phyloP scores from a whole-genome alignment of 1,140 invertebrate species.

The Brachionus koreanus region DNA sequence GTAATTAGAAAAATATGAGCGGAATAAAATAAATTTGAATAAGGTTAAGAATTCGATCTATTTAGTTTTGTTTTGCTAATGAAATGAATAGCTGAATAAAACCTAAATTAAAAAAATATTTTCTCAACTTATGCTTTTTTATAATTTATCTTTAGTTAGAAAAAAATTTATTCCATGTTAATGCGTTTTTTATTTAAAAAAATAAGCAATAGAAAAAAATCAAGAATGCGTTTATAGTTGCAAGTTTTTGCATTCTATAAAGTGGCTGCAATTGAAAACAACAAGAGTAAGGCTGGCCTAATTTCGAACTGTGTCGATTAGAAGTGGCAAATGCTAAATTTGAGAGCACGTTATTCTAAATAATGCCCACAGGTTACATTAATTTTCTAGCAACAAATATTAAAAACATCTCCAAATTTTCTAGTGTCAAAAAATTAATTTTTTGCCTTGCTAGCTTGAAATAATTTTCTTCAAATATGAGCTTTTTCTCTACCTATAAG shows the following conservation, averaged over 20 bases:
- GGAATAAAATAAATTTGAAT: no score
- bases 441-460: background rate
- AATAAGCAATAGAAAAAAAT: background rate
- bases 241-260: background rate
- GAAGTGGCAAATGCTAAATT: background rate
- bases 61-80: background rate
- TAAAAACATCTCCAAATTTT: background rate
- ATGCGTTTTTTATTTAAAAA: background rate
- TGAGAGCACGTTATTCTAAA: background rate
- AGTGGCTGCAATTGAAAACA: background rate
- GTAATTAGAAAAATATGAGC: no score
- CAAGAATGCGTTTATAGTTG: background rate
- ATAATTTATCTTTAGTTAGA: background rate
- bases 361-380: background rate
- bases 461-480: background rate
- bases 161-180: background rate
- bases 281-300: background rate
- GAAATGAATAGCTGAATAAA: background rate
- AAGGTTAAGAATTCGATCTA: no score
- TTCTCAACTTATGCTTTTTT: background rate
- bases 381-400: background rate
- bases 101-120: background rate
- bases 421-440: background rate
- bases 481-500: background rate
- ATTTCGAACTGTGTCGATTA: background rate